phyloP scores from a whole-genome alignment of 2,888 invertebrate genomes.

The Eudasyphora cyanicolor region DNA sequence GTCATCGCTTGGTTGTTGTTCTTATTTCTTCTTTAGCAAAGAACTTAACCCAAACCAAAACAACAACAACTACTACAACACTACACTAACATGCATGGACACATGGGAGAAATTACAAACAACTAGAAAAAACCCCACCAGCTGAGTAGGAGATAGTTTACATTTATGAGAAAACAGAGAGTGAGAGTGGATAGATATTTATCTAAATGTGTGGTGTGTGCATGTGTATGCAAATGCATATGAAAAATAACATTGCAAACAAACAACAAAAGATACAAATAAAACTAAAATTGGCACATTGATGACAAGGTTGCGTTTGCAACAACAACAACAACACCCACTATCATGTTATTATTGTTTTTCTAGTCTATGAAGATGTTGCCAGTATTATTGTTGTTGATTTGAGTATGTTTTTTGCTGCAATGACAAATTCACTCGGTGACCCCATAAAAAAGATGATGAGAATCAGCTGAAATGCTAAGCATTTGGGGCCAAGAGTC shows the following conservation, averaged over 20 bases:
- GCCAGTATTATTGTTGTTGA: neutral
- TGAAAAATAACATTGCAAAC: neutral
- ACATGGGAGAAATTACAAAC: too few relatives aligned
- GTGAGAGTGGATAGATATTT: neutral
- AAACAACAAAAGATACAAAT: conserved; percentile 24
- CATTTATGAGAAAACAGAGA: neutral
- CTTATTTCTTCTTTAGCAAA: neutral
- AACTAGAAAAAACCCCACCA: neutral
- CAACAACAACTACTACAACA: neutral
- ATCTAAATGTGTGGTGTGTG: too few relatives aligned
- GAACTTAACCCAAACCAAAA: neutral
- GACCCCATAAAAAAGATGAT: neutral
- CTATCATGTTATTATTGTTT: neutral
- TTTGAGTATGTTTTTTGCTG: neutral
- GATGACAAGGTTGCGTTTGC: conserved; percentile 58
- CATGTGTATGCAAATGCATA: neutral
- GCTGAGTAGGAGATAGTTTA: neutral
- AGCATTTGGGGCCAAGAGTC: too few relatives aligned
- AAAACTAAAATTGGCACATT: conserved; percentile 49
- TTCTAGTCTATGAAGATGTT: neutral
- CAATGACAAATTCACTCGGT: neutral
- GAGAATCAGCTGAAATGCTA: too few relatives aligned
- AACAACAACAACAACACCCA: conserved; percentile 1
- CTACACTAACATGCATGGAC: neutral
- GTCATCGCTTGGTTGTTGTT: neutral